phyloP scores from a whole-genome alignment of 2,888 invertebrate genomes.

The Ophioninae sp. region DNA sequence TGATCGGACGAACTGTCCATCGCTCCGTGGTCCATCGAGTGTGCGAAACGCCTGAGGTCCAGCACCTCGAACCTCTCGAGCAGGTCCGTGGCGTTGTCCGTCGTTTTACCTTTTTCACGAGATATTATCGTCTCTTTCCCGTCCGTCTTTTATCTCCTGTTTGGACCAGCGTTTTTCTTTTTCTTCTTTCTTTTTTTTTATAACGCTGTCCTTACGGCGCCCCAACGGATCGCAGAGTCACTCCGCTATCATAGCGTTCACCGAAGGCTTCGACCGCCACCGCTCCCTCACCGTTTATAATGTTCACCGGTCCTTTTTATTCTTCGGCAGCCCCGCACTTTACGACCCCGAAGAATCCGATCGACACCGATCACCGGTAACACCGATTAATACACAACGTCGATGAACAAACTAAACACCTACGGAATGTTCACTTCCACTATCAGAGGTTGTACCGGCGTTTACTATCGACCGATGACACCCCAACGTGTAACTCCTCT shows the following conservation, averaged over 20 bases:
- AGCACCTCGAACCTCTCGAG: conserved; percentile 64
- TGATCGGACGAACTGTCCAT: conserved; percentile 82
- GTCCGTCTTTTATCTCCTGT: conserved; percentile 50
- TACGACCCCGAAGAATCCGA: not conserved
- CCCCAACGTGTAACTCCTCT: no score
- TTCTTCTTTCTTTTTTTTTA: no score
- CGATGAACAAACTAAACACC: conserved; percentile 14
- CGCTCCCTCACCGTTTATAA: not conserved
- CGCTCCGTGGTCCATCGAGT: conserved; percentile 78
- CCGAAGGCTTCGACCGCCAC: not conserved
- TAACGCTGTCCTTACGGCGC: conserved; percentile 54
- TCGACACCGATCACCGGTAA: conserved; percentile 35
- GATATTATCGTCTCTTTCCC: conserved; percentile 37
- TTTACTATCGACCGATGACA: not conserved
- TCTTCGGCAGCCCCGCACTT: not conserved
- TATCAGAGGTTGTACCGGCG: conserved; percentile 39
- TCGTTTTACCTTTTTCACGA: conserved; percentile 57
- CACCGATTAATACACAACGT: conserved; percentile 30
- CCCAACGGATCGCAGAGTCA: conserved; percentile 22
- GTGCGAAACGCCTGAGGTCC: conserved; percentile 63
- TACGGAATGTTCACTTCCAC: conserved; percentile 68
- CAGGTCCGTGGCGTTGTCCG: conserved; percentile 62
- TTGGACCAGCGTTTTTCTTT: conserved; percentile 57
- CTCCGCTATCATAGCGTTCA: conserved; percentile 55
- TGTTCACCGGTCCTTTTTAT: conserved; percentile 2